phyloP scores from a whole-genome alignment of 2,888 invertebrate species.

The Temnothorax unifasciatus region DNA sequence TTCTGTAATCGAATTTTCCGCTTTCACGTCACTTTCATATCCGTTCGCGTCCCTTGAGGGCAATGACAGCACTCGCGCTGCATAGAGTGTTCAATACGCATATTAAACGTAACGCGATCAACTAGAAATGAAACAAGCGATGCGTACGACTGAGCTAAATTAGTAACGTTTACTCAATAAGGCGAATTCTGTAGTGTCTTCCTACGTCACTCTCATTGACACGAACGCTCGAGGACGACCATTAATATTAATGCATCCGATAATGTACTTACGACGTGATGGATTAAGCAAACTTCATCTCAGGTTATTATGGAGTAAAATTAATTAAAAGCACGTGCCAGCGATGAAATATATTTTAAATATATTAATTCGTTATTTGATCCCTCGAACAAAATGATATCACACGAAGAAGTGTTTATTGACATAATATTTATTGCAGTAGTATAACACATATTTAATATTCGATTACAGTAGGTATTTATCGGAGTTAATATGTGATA shows the following conservation, averaged over 20 bases:
- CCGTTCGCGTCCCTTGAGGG: slow-evolving; percentile 40
- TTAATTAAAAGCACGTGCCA: slow-evolving; percentile 30
- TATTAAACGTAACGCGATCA: slow-evolving; percentile 40
- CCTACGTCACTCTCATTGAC: slow-evolving; percentile 39
- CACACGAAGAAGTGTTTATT: not conserved
- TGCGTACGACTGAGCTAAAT: slow-evolving; percentile 56
- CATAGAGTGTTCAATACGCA: slow-evolving; percentile 50
- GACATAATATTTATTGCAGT: not conserved
- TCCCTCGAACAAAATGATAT: not conserved
- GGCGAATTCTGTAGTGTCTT: slow-evolving; percentile 45
- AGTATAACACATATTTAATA: not conserved
- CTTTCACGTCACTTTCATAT: slow-evolving; percentile 58
- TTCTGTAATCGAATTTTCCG: slow-evolving; percentile 49
- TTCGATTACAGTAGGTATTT: not conserved
- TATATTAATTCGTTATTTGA: slow-evolving; percentile 3
- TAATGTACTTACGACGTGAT: slow-evolving; percentile 32
- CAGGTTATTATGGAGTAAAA: slow-evolving; percentile 12
- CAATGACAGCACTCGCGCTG: slow-evolving; percentile 33
- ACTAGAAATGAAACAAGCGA: slow-evolving; percentile 55
- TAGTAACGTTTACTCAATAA: slow-evolving; percentile 60
- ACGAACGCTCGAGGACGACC: slow-evolving; percentile 8
- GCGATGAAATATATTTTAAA: slow-evolving; percentile 7
- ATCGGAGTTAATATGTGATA: not conserved
- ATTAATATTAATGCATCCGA: slow-evolving; percentile 46
- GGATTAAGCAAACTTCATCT: slow-evolving; percentile 47